Evolutionary conservation across 2,797 vertebrate species (phyloP), one percentile per base, ranked within the genome.

Genomic region (Scarus forsteni): DNA sequence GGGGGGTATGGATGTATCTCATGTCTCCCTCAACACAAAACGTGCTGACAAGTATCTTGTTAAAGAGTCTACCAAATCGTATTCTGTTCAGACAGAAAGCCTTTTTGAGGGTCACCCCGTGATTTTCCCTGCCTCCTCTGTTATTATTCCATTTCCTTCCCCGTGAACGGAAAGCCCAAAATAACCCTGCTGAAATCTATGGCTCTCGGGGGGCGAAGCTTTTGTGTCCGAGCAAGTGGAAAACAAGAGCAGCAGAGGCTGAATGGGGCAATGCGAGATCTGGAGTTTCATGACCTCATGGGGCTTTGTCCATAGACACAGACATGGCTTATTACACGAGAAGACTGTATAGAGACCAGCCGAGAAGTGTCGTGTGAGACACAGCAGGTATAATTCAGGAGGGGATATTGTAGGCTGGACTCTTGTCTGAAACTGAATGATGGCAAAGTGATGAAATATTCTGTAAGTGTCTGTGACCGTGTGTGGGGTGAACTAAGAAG

Each of bases 71-170:
- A 53, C 34, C 65, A 56, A 73, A 73, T 56, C 66, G 39, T 27
- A 5, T 71, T 66, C 16, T 60, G 42, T 48, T 72, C 66, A 73
- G 73, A 62, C 54, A 45, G 60, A 10, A 44, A 39, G 71, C 66
- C 72, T 69, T 66, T 81, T 77, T 16, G 18, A 74, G 60, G 79
- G 80, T 86, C 85, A 77, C 79, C 78, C 81, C 12, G 13, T 89
- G 79, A 90, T 91, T 89, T 81, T 76, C 75, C 85, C 73, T 83
- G 55, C 75, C 54, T 83, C 43, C 81, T 84, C 85, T 87, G 87
- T 92, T 92, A 92, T 94, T 94, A 92, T 93, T 94, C 87, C 88
- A 90, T 94, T 94, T 95, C 92, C 93, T 93, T 51, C 82, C 65
- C 73, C 50, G 52, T 85, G 85, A 94, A 87, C 83, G 85, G 91